Conservation (phyloP, 2,113 vertebrate genomes). For the Eptesicus fuscus region DNA sequence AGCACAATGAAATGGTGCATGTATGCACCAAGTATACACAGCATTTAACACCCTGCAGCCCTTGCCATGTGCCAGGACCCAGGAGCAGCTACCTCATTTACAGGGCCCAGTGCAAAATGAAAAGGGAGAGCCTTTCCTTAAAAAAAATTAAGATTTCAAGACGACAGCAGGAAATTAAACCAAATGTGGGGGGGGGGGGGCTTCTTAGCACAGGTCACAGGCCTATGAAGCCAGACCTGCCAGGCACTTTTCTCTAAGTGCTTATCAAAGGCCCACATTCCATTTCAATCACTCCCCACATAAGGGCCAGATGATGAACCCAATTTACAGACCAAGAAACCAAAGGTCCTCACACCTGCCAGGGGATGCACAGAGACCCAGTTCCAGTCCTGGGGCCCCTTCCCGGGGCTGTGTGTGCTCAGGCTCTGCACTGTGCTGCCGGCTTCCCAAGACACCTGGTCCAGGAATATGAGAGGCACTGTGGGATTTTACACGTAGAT, state of each 20-base stretch:
- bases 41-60: not conserved
- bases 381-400: not conserved
- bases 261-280: not conserved
- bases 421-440: not conserved
- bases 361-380: not conserved
- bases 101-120: not conserved
- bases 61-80: not conserved
- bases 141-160: not conserved
- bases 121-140: not conserved
- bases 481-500: conserved; percentile 35
- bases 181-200: not conserved
- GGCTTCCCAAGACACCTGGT: not conserved
- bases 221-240: not conserved
- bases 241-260: not conserved
- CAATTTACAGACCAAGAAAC: not conserved
- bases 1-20: not conserved
- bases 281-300: not conserved
- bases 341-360: not conserved
- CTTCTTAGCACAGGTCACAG: not conserved
- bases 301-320: not conserved
- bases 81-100: not conserved
- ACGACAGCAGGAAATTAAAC: not conserved
- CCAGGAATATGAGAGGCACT: not conserved
- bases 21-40: not conserved
- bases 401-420: not conserved